Evolutionary conservation across 2,888 invertebrate genomes (phyloP), one percentile per base, ranked within the genome.

Genomic region (Mesorhabditis spiculigera): DNA sequence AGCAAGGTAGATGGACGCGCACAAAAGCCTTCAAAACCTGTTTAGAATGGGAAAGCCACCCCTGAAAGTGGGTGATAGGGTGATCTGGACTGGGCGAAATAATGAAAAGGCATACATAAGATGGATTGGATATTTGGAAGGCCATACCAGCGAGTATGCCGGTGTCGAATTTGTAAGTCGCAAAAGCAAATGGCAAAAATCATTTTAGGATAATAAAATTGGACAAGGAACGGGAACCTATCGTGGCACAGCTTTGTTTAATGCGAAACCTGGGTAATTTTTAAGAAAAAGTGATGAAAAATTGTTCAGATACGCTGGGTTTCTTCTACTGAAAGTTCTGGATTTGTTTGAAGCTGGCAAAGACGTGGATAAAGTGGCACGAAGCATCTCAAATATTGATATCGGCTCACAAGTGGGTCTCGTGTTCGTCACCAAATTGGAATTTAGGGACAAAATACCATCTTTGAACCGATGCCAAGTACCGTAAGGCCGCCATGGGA

Each of bases 141-240:
- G 87, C 74, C 86, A 87, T 68, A 68, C 76, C 10, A 85, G 83
- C 45, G 86, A 87, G 41, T 88, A 89, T 73, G 88, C 89, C 68
- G 90, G 90, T 43, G 87, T 90, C 4, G 89, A 89, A 84, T 88
- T 90, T 86, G 89, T 89, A 84, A 87, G 88, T 73, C n/a, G 8
- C n/a, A 13, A 10, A 50, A 13, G 58, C n/a, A n/a, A 50, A 50
- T 50, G 10, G 58, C n/a, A 13, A 10, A 50, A 13, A 50, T 1
- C 58, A n/a, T 77, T 82, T n/a, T 77, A 89, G 89, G 89, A 89
- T 73, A 87, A 88, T 69, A 86, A 87, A 4, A 87, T 89, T 41
- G 89, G 89, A 13, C 87, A 88, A 13, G 89, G 89, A 4, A 89
- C 88, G 65, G 89, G 89, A 43, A 87, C 87, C 75, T 89, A 89